Evolutionary conservation across 1,140 invertebrate genomes (phyloP).

Genomic region (Eumaeus atala): DNA sequence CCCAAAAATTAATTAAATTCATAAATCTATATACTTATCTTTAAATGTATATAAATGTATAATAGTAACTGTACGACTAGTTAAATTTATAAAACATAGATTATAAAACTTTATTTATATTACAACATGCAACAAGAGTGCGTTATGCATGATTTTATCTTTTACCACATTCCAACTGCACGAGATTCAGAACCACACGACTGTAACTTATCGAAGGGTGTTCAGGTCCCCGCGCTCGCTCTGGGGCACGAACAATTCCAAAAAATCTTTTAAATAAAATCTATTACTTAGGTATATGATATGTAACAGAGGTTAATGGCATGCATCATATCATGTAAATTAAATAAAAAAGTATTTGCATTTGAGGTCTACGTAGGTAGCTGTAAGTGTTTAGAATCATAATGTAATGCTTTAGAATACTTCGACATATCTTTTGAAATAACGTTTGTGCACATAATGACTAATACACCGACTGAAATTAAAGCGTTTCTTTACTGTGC

Average conservation of each 20-base stretch:
- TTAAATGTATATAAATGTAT: constrained; percentile 71
- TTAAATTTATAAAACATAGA: constrained; percentile 45
- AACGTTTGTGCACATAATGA: constrained; percentile 9
- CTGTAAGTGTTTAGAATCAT: constrained; percentile 69
- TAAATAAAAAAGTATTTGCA: constrained; percentile 67
- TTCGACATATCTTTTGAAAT: constrained; percentile 69
- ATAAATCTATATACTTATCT: constrained; percentile 59
- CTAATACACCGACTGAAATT: constrained; percentile 35
- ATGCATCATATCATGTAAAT: constrained; percentile 73
- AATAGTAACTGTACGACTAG: constrained; percentile 53
- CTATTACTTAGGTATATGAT: constrained; percentile 46
- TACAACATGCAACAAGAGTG: constrained; percentile 50
- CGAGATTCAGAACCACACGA: constrained; percentile 31
- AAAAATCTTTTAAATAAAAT: background rate
- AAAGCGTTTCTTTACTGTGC: constrained; percentile 53
- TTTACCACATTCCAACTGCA: constrained; percentile 63
- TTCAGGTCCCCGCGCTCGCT: background rate
- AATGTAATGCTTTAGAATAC: constrained; percentile 72
- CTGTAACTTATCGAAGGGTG: background rate
- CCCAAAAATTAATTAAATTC: constrained; percentile 73
- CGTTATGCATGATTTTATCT: constrained; percentile 67
- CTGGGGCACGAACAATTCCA: constrained; percentile 17
- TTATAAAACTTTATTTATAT: constrained; percentile 50
- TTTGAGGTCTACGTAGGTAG: constrained; percentile 68
- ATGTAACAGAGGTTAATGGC: constrained; percentile 67